A percentile compares a stretch with the other conserved stretches of the same genome.
phyloP scores from a whole-genome alignment of 2,113 vertebrate species.

The Lophotis ruficrista region DNA sequence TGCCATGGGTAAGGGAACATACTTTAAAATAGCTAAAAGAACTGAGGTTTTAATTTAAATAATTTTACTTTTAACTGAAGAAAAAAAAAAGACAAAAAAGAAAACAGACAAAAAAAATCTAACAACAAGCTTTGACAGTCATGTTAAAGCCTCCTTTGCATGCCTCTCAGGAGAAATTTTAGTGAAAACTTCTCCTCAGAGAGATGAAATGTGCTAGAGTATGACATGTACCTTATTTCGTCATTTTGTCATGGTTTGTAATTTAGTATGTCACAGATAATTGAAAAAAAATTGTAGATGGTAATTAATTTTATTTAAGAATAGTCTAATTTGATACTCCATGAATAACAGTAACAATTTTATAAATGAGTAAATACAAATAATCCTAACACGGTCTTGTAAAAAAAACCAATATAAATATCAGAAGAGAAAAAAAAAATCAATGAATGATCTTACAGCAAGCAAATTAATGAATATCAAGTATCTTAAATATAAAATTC shows the following conservation, averaged over 20 bases:
- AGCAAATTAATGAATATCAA: neutral
- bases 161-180: neutral
- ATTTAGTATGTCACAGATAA: neutral
- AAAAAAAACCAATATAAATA: neutral
- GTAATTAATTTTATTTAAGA: neutral
- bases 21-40: neutral
- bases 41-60: neutral
- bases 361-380: neutral
- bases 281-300: neutral
- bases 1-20: neutral
- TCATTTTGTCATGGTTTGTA: neutral
- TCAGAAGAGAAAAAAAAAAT: neutral
- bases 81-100: neutral
- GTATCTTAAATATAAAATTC: neutral
- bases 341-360: neutral
- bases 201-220: neutral
- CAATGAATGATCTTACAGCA: neutral
- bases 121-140: neutral
- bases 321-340: neutral
- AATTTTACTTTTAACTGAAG: neutral
- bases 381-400: neutral
- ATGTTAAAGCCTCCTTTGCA: neutral
- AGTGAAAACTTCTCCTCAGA: neutral
- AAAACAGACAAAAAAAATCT: neutral
- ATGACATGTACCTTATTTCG: neutral